Base-by-base conservation (phyloP, 2,113 vertebrate species). In the Paracanthobrama guichenoti region DNA sequence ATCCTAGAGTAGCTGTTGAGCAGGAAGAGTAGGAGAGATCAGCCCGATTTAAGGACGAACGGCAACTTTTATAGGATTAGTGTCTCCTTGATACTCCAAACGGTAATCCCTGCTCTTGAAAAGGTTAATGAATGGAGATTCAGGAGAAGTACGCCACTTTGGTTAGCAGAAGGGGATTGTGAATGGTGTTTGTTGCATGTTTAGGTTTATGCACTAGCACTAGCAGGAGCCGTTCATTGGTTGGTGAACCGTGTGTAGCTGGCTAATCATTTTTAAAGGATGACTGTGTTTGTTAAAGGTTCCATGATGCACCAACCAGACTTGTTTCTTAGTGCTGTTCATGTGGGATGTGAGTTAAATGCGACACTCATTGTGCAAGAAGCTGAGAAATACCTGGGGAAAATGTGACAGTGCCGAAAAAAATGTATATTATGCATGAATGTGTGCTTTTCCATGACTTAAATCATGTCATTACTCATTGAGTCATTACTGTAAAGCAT, bases 31-130 rank as follows among this genome's bases (percentile, higher is more conserved):
- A 46, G 35, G 77, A 60, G 35, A 62, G 77, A 64, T 79, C n/a
- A 6, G 74, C 1, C 31, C 16, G 11, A n/a, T 57, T 59, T 42
- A 42, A 59, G 53, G 85, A 84, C 88, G 91, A 93, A 92, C 91
- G 91, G 85, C 90, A 91, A 87, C 89, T 92, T 92, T 92, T 85
- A 89, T 86, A 86, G 93, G 94, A 93, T 94, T 93, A 93, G 91
- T 85, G 90, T 91, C 88, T 90, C 84, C 89, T 91, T 92, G 89
- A 92, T 92, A 90, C 91, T 92, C 91, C 89, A 89, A 87, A 87
- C 79, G 35, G 91, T 93, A 93, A 94, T 94, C 93, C 91, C 82
- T 35, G 55, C 75, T 62, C 57, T 64, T 64, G 4, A 87, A 83
- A 90, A 91, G 92, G 91, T 91, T 92, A 90, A 91, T 89, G 88